These are phyloP conservation scores for Athrips mouffetella DNA, from an alignment of 2,888 invertebrate species.

Conservation along the genomic window DNA sequence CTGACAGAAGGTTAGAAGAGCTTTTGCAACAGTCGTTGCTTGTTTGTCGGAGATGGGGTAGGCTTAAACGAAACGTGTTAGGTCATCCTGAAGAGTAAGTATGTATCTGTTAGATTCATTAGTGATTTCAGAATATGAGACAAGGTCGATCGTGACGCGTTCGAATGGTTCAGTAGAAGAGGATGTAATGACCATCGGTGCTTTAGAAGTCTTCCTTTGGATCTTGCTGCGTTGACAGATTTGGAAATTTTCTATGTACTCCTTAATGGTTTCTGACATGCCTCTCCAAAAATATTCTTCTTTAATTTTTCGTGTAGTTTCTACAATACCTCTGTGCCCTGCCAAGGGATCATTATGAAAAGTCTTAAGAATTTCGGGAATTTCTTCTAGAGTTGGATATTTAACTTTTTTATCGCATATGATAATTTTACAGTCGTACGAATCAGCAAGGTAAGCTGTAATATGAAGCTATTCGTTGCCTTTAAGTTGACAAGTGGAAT, in stretches of 20 bases:
- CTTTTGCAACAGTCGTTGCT: conserved; percentile 33
- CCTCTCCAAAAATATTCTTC: conserved; percentile 28
- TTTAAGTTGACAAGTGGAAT: conserved; percentile 24
- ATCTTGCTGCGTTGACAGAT: conserved; percentile 11
- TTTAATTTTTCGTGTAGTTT: conserved; percentile 35
- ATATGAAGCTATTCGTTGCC: conserved; percentile 31
- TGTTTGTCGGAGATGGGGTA: conserved; percentile 39
- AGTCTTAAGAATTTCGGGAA: conserved; percentile 32
- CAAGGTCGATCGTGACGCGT: conserved; percentile 32
- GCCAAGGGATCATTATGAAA: conserved; percentile 35
- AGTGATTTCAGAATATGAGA: conserved; percentile 37
- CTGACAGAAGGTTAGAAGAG: conserved; percentile 35
- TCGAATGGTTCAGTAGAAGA: conserved; percentile 11
- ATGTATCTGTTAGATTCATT: conserved; percentile 33
- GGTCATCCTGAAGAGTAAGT: conserved; percentile 36
- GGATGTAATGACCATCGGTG: conserved; percentile 14
- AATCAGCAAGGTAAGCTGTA: conserved; percentile 32
- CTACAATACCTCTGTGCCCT: conserved; percentile 34
- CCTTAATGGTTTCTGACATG: neutral
- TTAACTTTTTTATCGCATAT: conserved; percentile 32
- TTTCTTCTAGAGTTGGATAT: conserved; percentile 28
- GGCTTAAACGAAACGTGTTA: conserved; percentile 36
- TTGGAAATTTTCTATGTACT: conserved; percentile 1
- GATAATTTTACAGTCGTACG: conserved; percentile 28
- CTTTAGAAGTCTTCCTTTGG: conserved; percentile 9